Percentiles rank a stretch among this genome's conserved stretches.
Evolutionary conservation across 2,888 invertebrate species (phyloP).

Genomic region (Melieria omissa): DNA sequence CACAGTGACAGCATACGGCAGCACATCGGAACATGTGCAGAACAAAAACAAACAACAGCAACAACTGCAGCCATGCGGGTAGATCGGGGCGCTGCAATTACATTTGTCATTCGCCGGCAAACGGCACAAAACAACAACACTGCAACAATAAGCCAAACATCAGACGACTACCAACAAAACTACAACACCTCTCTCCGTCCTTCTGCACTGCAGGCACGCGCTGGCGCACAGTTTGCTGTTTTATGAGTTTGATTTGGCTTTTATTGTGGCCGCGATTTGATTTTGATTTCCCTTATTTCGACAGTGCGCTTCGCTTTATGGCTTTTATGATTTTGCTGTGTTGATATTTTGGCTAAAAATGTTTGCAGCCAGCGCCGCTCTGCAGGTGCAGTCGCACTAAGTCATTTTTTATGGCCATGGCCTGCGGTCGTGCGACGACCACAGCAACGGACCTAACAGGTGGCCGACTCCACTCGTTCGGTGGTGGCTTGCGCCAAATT

Average conservation of each 20-base stretch:
- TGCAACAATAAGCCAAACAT: no score
- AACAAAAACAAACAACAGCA: no score
- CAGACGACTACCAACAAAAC: no score
- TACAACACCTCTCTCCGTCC: no score
- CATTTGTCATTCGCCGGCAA: no score
- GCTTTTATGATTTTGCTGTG: slow-evolving; percentile 47
- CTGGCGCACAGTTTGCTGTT: slow-evolving; percentile 19
- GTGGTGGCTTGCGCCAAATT: slow-evolving; percentile 33
- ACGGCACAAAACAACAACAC: no score
- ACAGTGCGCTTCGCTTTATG: slow-evolving; percentile 33
- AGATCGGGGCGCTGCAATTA: no score
- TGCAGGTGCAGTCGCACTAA: slow-evolving; percentile 51
- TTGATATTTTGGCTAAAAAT: slow-evolving; percentile 29
- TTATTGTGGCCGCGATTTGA: slow-evolving; percentile 33
- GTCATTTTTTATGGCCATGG: slow-evolving; percentile 61
- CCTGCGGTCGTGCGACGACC: slow-evolving; percentile 38
- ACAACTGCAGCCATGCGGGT: no score
- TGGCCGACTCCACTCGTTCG: slow-evolving; percentile 32
- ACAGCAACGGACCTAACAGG: slow-evolving; percentile 25
- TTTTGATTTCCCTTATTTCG: slow-evolving; percentile 16
- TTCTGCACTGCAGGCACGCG: no score
- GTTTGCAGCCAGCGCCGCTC: slow-evolving; percentile 15
- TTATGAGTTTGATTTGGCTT: slow-evolving; percentile 33
- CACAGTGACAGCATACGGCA: no score
- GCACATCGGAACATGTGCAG: no score